Evolutionary conservation across 2,113 vertebrate species (phyloP).

Genomic region (Agelaius tricolor): DNA sequence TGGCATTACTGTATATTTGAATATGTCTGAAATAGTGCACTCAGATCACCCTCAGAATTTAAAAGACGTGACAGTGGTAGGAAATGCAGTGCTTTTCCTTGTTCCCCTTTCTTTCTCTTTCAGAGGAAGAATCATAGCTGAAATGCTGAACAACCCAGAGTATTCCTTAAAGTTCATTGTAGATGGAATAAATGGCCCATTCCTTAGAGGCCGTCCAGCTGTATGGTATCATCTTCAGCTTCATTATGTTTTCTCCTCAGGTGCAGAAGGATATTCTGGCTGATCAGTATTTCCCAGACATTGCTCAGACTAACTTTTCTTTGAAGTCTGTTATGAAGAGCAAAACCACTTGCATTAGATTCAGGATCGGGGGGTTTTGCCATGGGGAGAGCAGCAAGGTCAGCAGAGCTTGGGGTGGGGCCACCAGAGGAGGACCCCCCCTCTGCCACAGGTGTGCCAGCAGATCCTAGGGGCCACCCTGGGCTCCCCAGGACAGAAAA

Average conservation of each 20-base stretch:
- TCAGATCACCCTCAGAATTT: neutral
- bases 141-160: neutral
- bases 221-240: neutral
- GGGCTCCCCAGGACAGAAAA: neutral
- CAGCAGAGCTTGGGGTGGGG: neutral
- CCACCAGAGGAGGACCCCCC: neutral
- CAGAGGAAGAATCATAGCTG: neutral
- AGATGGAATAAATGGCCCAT: neutral
- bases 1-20: neutral
- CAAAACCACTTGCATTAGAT: neutral
- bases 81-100: neutral
- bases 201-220: neutral
- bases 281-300: neutral
- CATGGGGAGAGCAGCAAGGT: rapidly evolving
- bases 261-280: neutral
- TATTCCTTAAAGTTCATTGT: neutral
- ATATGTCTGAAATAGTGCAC: neutral
- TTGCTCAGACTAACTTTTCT: neutral
- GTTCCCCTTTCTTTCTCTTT: neutral
- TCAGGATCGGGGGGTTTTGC: rapidly evolving
- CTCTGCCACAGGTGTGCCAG: neutral
- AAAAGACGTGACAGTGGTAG: neutral
- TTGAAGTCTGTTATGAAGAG: neutral
- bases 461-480: rapidly evolving
- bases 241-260: neutral